These are phyloP conservation scores for Columbina picui DNA, from an alignment of 2,113 vertebrate species.

Conservation along the genomic window DNA sequence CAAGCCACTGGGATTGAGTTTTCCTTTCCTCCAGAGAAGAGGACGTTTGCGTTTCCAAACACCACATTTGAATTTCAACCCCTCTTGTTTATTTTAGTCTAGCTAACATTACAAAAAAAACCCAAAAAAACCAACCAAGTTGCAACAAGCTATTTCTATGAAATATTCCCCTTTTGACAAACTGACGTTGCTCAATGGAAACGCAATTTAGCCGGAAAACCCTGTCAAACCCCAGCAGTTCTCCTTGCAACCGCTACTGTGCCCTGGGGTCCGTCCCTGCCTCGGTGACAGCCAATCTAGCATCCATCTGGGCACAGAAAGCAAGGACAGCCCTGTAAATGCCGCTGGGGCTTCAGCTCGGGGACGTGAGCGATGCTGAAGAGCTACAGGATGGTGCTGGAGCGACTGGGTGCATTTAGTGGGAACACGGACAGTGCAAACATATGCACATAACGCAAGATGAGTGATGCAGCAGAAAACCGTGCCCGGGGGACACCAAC, in stretches of 20 bases:
- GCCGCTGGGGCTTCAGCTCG: fast-evolving
- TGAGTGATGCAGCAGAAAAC: neutral
- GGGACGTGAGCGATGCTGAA: fast-evolving
- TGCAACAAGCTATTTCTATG: neutral
- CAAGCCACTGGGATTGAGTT: neutral
- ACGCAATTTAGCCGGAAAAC: neutral
- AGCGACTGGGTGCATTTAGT: fast-evolving
- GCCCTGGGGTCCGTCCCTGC: neutral
- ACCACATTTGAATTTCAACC: neutral
- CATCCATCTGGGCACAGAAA: neutral
- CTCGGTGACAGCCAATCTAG: neutral
- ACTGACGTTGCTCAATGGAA: neutral
- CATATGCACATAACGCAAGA: fast-evolving
- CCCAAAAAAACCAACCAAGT: neutral
- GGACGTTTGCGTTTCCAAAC: neutral
- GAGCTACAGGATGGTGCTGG: neutral
- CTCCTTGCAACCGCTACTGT: fast-evolving
- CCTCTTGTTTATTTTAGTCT: neutral
- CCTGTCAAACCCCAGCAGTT: neutral
- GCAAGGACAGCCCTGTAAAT: fast-evolving
- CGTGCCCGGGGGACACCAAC: neutral
- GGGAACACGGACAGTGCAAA: neutral
- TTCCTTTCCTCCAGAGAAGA: neutral
- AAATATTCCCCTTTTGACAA: slow-evolving; percentile 23
- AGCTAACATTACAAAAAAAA: neutral